A percentile compares a stretch with the other conserved stretches of the same genome.
phyloP scores from a whole-genome alignment of 2,888 invertebrate species.

The Cyclophora albipunctata region DNA sequence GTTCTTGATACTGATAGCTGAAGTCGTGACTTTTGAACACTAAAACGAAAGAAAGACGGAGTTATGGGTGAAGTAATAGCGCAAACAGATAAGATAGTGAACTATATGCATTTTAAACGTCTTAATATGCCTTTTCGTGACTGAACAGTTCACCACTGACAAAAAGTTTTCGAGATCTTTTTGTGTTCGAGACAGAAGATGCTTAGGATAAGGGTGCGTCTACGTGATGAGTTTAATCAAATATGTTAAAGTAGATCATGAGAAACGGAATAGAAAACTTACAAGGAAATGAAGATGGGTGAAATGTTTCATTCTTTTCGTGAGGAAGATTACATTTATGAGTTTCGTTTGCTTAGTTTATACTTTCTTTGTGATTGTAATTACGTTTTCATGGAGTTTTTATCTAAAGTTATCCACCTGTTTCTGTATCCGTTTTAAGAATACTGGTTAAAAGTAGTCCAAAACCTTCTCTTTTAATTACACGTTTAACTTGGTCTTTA shows the following conservation, averaged over 20 bases:
- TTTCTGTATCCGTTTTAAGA: no score
- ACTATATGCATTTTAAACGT: constrained; percentile 74
- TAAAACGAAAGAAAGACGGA: constrained; percentile 80
- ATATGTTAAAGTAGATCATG: constrained; percentile 50
- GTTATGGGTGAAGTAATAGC: constrained; percentile 70
- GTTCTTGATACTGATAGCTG: constrained; percentile 79
- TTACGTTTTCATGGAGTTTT: no score
- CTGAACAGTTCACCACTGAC: constrained; percentile 58
- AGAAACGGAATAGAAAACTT: constrained; percentile 46
- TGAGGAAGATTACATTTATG: background rate
- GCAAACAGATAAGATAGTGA: constrained; percentile 66
- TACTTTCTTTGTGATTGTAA: no score
- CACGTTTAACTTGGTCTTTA: no score
- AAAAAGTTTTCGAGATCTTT: constrained; percentile 63
- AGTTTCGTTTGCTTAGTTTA: no score
- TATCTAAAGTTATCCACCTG: no score
- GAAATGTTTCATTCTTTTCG: constrained; percentile 2
- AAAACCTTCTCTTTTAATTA: no score
- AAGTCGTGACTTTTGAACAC: constrained; percentile 89
- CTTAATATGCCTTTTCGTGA: constrained; percentile 72
- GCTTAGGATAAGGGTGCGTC: constrained; percentile 42
- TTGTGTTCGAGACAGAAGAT: constrained; percentile 45
- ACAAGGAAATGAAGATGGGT: constrained; percentile 35
- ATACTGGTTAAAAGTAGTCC: no score
- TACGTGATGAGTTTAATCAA: constrained; percentile 61